Evolutionary conservation across 2,888 invertebrate species (phyloP).

Genomic region (Apomyelois bistriatella): DNA sequence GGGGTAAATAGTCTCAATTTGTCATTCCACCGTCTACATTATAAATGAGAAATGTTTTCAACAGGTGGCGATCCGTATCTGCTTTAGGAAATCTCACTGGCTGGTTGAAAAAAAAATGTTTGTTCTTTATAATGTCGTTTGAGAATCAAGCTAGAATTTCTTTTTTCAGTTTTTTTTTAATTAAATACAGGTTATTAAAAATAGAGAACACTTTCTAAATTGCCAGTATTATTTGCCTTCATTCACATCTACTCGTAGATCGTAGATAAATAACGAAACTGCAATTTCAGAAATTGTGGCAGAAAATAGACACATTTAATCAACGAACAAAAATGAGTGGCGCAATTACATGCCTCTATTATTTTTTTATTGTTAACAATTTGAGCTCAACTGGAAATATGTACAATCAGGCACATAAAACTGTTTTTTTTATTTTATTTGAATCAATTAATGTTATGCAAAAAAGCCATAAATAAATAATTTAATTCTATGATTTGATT

Average conservation of each 20-base stretch:
- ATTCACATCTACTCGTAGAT: neutral
- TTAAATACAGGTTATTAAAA: neutral
- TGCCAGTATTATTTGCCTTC: neutral
- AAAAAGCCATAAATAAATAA: too few species aligned
- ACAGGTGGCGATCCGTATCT: slow-evolving; percentile 15
- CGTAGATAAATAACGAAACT: slow-evolving; percentile 2
- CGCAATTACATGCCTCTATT: slow-evolving; percentile 3
- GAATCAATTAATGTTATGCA: neutral
- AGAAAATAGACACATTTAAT: slow-evolving; percentile 3
- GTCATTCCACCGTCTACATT: slow-evolving; percentile 18
- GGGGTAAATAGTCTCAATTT: slow-evolving; percentile 25
- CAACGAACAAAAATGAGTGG: neutral
- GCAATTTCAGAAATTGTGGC: neutral
- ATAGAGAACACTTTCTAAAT: neutral
- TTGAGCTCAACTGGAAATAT: neutral
- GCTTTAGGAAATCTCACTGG: neutral
- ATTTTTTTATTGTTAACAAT: slow-evolving; percentile 7
- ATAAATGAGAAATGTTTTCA: slow-evolving; percentile 17
- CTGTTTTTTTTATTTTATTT: neutral
- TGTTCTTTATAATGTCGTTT: neutral
- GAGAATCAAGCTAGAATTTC: neutral
- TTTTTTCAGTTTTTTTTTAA: neutral
- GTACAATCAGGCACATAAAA: neutral
- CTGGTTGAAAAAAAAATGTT: neutral
- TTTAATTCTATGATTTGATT: too few species aligned